Evolutionary conservation across 2,113 vertebrate species (phyloP).

Genomic region (Poicephalus gulielmi): DNA sequence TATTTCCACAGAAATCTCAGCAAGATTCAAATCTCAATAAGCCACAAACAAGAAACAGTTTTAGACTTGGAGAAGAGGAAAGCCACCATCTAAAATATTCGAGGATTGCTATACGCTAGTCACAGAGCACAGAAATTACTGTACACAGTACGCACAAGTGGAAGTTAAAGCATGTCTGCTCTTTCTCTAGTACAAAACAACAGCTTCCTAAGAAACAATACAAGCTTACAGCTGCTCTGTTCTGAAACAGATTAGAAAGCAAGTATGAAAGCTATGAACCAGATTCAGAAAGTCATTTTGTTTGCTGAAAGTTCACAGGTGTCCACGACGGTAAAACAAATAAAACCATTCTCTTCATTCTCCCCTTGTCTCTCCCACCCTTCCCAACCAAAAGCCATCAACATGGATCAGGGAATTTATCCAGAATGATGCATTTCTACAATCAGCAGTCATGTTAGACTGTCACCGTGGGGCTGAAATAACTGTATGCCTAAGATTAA

Average conservation of each 20-base stretch:
- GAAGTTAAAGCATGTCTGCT: not conserved
- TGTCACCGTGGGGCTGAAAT: not conserved
- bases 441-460: not conserved
- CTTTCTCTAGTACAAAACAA: not conserved
- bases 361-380: not conserved
- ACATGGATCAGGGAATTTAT: not conserved
- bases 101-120: not conserved
- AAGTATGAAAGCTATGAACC: constrained; percentile 9
- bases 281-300: not conserved
- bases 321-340: not conserved
- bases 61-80: not conserved
- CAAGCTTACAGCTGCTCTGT: not conserved
- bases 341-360: not conserved
- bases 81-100: not conserved
- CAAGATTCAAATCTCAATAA: not conserved
- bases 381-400: not conserved
- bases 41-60: not conserved
- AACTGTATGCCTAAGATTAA: not conserved
- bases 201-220: not conserved
- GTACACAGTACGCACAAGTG: not conserved
- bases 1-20: not conserved
- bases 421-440: not conserved
- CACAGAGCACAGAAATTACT: not conserved
- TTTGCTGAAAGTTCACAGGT: not conserved
- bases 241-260: constrained; percentile 21